phyloP scores from a whole-genome alignment of 2,888 invertebrate species.

The Lysandra bellargus region DNA sequence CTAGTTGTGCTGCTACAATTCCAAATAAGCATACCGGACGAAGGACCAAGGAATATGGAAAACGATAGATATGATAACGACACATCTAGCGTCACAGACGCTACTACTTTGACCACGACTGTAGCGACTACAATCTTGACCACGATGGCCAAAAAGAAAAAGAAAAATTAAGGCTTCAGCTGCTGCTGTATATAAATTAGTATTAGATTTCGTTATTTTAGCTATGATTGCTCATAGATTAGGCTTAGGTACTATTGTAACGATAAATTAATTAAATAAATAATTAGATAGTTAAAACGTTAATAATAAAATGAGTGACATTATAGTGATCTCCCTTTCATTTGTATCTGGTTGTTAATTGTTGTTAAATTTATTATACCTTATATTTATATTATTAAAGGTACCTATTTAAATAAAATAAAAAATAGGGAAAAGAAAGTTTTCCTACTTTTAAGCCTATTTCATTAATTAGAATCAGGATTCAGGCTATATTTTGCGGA shows the following conservation, averaged over 20 bases:
- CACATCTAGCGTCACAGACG: conserved; percentile 46
- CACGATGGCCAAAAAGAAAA: conserved; percentile 64
- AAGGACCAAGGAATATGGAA: conserved; percentile 48
- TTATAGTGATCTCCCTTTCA: too few species aligned
- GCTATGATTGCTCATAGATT: background rate
- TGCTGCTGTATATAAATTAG: background rate
- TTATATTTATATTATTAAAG: too few species aligned
- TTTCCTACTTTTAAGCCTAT: too few species aligned
- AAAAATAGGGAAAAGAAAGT: too few species aligned
- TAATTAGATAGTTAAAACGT: background rate
- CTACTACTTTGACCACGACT: conserved; percentile 53
- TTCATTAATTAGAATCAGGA: too few species aligned
- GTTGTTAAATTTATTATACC: too few species aligned
- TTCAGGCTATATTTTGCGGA: too few species aligned
- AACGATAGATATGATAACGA: conserved; percentile 45
- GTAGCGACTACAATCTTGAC: conserved; percentile 61
- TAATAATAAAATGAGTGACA: background rate
- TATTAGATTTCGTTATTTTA: background rate
- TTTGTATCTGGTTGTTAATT: too few species aligned
- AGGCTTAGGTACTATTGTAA: background rate
- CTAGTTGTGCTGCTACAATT: conserved; percentile 87
- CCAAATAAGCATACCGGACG: conserved; percentile 87
- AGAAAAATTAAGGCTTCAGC: conserved; percentile 50
- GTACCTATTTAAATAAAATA: too few species aligned
- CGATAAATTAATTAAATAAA: too few species aligned